phyloP scores from a whole-genome alignment of 2,888 invertebrate genomes.

The Neoaliturus tenellus region DNA sequence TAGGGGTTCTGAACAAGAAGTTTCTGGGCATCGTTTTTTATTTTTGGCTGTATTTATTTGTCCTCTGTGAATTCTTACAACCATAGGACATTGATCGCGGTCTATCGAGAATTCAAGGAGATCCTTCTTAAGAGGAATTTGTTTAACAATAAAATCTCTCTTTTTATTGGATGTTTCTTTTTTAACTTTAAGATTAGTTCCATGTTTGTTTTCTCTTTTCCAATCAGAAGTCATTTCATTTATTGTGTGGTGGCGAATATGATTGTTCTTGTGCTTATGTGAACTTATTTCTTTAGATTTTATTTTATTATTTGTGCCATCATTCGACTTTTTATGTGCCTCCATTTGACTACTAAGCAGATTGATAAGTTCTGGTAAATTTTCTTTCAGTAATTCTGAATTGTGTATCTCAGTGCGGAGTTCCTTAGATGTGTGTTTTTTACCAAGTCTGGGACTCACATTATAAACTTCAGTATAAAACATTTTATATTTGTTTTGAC shows the following conservation, averaged over 20 bases:
- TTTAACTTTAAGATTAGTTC: neutral
- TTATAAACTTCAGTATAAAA: neutral
- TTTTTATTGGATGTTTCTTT: neutral
- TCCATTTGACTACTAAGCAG: neutral
- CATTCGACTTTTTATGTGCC: neutral
- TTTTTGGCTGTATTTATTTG: neutral
- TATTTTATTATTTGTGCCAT: neutral
- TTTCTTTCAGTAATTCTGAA: neutral
- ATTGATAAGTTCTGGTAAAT: neutral
- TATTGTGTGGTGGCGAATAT: neutral
- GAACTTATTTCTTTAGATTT: neutral
- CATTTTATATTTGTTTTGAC: neutral
- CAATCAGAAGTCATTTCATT: neutral
- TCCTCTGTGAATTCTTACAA: slow-evolving; percentile 8
- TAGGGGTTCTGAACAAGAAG: neutral
- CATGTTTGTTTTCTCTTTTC: neutral
- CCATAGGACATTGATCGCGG: neutral
- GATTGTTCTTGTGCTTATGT: neutral
- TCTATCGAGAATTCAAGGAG: neutral
- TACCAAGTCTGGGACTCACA: neutral
- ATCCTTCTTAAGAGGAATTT: neutral
- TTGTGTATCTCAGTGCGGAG: neutral
- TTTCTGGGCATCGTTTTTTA: neutral
- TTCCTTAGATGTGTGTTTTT: neutral
- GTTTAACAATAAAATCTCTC: neutral